Evolutionary conservation across 2,888 invertebrate genomes (phyloP), one percentile per base, ranked within the genome.

Genomic region (Hirtodrosophila alboralis): DNA sequence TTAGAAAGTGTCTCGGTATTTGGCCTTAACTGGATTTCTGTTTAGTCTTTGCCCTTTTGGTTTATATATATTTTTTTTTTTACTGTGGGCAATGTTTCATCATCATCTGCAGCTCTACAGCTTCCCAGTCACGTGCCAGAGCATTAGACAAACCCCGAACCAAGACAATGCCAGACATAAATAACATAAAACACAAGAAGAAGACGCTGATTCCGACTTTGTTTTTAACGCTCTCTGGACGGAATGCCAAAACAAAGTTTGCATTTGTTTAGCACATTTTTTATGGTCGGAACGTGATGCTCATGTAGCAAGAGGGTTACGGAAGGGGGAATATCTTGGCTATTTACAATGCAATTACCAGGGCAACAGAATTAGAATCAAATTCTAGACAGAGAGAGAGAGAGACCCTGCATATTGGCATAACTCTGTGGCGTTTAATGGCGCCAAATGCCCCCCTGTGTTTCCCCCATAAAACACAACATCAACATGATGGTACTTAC

Each of bases 211-310:
- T 52, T 52, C 47, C 37, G 51, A 66, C 67, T 56, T 31, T 54
- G 69, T 59, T 53, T 56, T 59, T 37, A 45, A 44, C 16, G n/a
- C n/a, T n/a, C n/a, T n/a, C n/a, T 18, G 41, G 14, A 49, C 33
- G 38, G 34, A 69, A 51, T 47, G 60, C 47, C 40, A 59, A n/a
- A n/a, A 26, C 31, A 64, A 58, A 47, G 43, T 57, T 64, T 27
- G 40, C 69, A 69, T 78, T 75, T 84, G 66, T 62, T 80, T 77
- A 56, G 52, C 53, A 54, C 75, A 63, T 43, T 75, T 83, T 84
- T 85, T 84, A 85, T 83, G 84, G 52, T 68, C 69, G 34, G 63
- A 80, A 78, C 86, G 78, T 85, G 80, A 65, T 69, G 68, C 74
- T 75, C 59, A 43, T 44, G 70, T 57, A 21, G 18, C 5, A 21